Base-by-base conservation (phyloP, 1,140 invertebrate genomes). In the Sminthurinus signatus region DNA sequence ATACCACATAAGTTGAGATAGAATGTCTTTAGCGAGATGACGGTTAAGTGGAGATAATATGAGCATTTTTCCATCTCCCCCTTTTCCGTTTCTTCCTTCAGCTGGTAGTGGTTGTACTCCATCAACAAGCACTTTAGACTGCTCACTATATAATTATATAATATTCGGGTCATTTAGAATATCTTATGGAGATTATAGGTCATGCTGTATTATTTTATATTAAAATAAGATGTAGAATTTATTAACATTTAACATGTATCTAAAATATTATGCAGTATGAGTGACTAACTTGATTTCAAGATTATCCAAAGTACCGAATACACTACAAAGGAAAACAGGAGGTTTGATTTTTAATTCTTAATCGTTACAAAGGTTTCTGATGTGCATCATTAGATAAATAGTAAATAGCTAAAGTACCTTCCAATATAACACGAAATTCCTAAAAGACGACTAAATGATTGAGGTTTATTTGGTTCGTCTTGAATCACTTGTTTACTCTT, bases 1-100 rank as follows among this genome's bases (percentile, higher is more conserved):
- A 42, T n/a, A 61, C 60, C 60, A 61, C n/a, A 61, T 17, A 28
- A 61, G 39, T 14, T 61, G 31, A 1, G 48, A 52, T 1, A 61
- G n/a, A 10, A 61, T 32, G 17, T 61, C 46, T 19, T 61, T 12
- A 12, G 31, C 51, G 23, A 61, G 21, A n/a, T 61, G 60, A 39
- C 36, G 21, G 52, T 36, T 42, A 5, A 61, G 23, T n/a, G 60
- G 50, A 52, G 50, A 52, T 10, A 52, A 8, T 15, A 8, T n/a
- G n/a, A n/a, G 32, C 32, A 36, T 15, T 8, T 36, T 36, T 36
- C 15, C 32, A 36, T 36, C 32, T 36, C 32, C 32, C n/a, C n/a
- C n/a, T n/a, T n/a, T n/a, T n/a, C n/a, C n/a, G n/a, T n/a, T n/a
- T n/a, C n/a, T n/a, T n/a, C n/a, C n/a, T n/a, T n/a, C n/a, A n/a